phyloP scores from a whole-genome alignment of 2,113 vertebrate genomes.

The Recurvirostra avosetta region DNA sequence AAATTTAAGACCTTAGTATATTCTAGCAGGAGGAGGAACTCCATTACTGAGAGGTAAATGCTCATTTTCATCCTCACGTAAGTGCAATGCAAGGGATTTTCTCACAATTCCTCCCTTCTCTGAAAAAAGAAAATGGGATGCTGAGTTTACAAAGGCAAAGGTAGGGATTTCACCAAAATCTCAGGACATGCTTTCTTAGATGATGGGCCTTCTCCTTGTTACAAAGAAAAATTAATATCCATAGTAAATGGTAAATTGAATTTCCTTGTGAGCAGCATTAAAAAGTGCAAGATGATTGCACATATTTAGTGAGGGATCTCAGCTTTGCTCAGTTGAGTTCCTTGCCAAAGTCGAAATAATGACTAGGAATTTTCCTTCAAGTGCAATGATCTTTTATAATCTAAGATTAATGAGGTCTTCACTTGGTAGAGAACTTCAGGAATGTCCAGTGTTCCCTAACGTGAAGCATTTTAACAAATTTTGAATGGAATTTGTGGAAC shows the following conservation, averaged over 20 bases:
- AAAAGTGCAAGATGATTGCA: neutral
- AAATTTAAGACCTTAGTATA: neutral
- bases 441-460: neutral
- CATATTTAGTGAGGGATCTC: neutral
- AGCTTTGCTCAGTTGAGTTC: neutral
- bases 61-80: neutral
- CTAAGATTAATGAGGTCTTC: neutral
- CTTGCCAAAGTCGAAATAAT: neutral
- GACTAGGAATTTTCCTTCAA: neutral
- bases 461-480: neutral
- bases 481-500: neutral
- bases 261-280: neutral
- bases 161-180: neutral
- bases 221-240: neutral
- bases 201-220: neutral
- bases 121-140: neutral
- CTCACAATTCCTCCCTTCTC: neutral
- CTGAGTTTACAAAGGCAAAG: neutral
- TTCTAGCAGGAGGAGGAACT: neutral
- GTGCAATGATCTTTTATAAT: neutral
- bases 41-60: neutral
- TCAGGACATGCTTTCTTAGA: neutral
- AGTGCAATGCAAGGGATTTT: neutral
- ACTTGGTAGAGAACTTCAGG: neutral
- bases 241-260: neutral